Evolutionary conservation across 2,797 vertebrate species (phyloP), one percentile per base, ranked within the genome.

Genomic region (Sphenodon punctatus): DNA sequence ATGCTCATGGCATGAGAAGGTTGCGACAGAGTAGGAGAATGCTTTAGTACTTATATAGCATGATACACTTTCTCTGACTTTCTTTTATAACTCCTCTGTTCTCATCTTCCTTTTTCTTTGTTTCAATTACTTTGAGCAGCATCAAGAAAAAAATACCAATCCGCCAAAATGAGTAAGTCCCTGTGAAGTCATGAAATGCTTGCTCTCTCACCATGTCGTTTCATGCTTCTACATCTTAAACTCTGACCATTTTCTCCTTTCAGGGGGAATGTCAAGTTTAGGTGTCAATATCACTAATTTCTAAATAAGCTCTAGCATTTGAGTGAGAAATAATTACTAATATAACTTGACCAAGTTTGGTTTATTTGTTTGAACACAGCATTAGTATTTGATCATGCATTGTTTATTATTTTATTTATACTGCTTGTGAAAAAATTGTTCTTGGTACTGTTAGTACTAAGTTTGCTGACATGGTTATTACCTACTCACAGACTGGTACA

Each of bases 91-190:
- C 80, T 91, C 94, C 91, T 94, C 94, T 96, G 90, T 96, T 96
- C 95, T 97, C 95, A 96, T 95, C 93, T 96, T 95, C 95, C 96
- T 94, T 96, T 92, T 96, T 95, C 95, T 96, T 96, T 97, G 93
- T 97, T 96, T 96, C 97, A 95, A 96, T 96, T 95, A 97, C 95
- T 95, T 96, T 96, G 97, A 97, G 97, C 98, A 99, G 98, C 97
- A 97, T 99, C 98, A 99, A 99, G 98, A 97, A 98, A 98, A 99
- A 98, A 98, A 97, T 99, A 93, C 95, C 98, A 94, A 96, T 97
- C 94, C 96, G 96, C 75, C 96, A 97, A 95, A 98, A 97, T 98
- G 98, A 98, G 98, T 99, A 98, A 99, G 98, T 99, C 94, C 96
- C 90, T 75, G 60, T 91, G 92, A 96, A 97, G 97, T 93, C 92